Conservation (phyloP, 1,140 invertebrate genomes). For the Papilio glaucus region DNA sequence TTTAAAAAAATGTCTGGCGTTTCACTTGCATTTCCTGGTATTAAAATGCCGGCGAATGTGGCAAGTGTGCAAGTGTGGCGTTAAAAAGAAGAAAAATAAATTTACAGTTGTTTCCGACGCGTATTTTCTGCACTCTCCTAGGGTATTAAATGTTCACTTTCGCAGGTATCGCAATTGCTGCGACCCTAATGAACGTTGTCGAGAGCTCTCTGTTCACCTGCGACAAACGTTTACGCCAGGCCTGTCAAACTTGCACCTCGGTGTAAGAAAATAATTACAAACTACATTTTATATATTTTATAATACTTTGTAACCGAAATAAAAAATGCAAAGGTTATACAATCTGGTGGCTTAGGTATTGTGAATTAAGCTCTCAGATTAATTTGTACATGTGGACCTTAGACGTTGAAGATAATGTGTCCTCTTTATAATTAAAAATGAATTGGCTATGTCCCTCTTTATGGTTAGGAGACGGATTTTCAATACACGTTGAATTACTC, state of each 20-base stretch:
- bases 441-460: too few relatives aligned
- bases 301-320: not conserved
- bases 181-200: slow-evolving; percentile 64
- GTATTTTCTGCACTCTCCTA: not conserved
- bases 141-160: slow-evolving; percentile 26
- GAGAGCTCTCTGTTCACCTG: slow-evolving; percentile 49
- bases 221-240: slow-evolving; percentile 54
- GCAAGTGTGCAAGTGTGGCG: too few relatives aligned
- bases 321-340: not conserved
- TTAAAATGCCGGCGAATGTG: too few relatives aligned
- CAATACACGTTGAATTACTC: too few relatives aligned
- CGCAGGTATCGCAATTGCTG: slow-evolving; percentile 46
- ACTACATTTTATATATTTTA: too few relatives aligned
- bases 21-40: not conserved
- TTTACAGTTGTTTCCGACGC: slow-evolving; percentile 3
- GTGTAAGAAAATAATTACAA: slow-evolving; percentile 20
- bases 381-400: too few relatives aligned
- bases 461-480: too few relatives aligned
- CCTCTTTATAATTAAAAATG: too few relatives aligned
- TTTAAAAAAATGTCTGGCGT: too few relatives aligned
- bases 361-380: too few relatives aligned
- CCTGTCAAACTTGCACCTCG: not conserved
- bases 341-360: not conserved
- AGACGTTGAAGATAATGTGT: too few relatives aligned
- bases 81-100: slow-evolving; percentile 16